These are phyloP conservation scores for Theocolax elegans DNA, from an alignment of 1,140 invertebrate species.

Conservation along the genomic window DNA sequence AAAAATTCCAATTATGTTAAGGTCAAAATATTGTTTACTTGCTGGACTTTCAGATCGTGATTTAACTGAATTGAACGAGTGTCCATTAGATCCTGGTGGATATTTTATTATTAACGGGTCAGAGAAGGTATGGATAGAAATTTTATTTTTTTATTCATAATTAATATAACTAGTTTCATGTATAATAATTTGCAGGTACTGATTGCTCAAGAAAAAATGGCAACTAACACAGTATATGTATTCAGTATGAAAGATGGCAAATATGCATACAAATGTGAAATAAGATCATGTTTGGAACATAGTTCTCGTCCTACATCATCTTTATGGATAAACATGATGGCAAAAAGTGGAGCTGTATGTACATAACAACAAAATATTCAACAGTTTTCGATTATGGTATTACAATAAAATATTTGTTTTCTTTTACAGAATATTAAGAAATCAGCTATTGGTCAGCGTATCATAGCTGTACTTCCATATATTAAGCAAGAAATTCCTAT, in stretches of 20 bases:
- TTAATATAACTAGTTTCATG: slow-evolving; percentile 14
- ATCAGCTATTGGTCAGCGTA: slow-evolving; percentile 76
- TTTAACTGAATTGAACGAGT: slow-evolving; percentile 98
- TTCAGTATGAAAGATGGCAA: slow-evolving; percentile 98
- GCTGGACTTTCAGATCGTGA: slow-evolving; percentile 95
- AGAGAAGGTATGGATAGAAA: slow-evolving; percentile 78
- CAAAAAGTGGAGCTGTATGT: slow-evolving; percentile 83
- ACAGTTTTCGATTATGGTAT: background rate
- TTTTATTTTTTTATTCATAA: too few species aligned
- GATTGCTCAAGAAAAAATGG: slow-evolving; percentile 99
- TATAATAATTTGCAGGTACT: slow-evolving; percentile 62
- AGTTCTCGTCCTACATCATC: slow-evolving; percentile 92
- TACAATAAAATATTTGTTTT: slow-evolving; percentile 11
- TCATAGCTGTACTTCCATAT: slow-evolving; percentile 96
- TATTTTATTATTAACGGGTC: slow-evolving; percentile 97
- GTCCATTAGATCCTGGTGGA: slow-evolving; percentile 97
- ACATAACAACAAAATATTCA: background rate
- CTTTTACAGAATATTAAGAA: slow-evolving; percentile 50
- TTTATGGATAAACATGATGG: slow-evolving; percentile 99
- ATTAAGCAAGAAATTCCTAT: slow-evolving; percentile 99
- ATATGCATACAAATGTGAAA: slow-evolving; percentile 97
- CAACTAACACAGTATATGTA: slow-evolving; percentile 99
- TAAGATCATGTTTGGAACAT: slow-evolving; percentile 95
- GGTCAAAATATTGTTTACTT: slow-evolving; percentile 95
- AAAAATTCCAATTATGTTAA: slow-evolving; percentile 98